Evolutionary conservation across 2,888 invertebrate species (phyloP).

Genomic region (Blera fallax): DNA sequence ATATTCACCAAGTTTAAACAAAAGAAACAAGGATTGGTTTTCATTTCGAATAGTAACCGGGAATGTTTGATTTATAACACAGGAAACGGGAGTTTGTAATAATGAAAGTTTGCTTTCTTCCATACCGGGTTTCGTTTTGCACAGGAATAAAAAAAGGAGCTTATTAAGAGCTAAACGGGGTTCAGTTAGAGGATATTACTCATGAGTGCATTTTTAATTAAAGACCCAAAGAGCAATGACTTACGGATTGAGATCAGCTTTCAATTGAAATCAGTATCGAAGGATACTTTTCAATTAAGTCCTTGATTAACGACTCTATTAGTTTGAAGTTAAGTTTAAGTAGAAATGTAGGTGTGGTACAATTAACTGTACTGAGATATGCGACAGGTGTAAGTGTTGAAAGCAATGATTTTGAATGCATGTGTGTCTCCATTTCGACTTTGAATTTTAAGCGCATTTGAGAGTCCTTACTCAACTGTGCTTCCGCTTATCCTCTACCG

Average conservation of each 20-base stretch:
- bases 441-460: no score
- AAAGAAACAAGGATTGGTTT: constrained; percentile 44
- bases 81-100: constrained; percentile 31
- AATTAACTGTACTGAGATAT: no score
- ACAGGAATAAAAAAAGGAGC: constrained; percentile 7
- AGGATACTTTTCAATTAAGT: constrained; percentile 20
- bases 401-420: no score
- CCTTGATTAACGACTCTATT: background rate
- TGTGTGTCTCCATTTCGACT: no score
- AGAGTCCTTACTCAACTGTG: no score
- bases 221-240: constrained; percentile 50
- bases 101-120: constrained; percentile 60
- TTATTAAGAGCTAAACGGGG: constrained; percentile 56
- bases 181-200: constrained; percentile 49
- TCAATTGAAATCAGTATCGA: constrained; percentile 53
- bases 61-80: constrained; percentile 57
- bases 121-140: background rate
- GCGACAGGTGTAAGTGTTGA: no score
- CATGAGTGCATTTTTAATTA: constrained; percentile 60
- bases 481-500: background rate
- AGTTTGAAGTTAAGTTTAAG: background rate
- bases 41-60: constrained; percentile 29
- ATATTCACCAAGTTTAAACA: constrained; percentile 38
- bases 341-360: no score
- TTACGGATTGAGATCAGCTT: constrained; percentile 61